These are phyloP conservation scores for Adineta ricciae DNA, from an alignment of 2,888 invertebrate species.

Conservation along the genomic window DNA sequence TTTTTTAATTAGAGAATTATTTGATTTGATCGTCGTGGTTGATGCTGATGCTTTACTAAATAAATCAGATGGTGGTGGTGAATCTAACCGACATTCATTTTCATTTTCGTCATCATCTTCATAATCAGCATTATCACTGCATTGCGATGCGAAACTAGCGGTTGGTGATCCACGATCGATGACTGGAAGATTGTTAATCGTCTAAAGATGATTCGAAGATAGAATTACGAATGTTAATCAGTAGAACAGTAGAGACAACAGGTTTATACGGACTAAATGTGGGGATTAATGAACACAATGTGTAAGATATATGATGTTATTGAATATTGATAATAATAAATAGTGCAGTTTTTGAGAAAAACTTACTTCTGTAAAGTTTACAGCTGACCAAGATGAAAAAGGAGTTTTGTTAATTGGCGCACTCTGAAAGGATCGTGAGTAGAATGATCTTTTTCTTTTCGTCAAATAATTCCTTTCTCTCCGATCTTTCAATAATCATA, in stretches of 20 bases:
- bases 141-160: slow-evolving; percentile 7
- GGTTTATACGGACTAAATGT: no score
- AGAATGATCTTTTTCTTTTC: not conserved
- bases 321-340: not conserved
- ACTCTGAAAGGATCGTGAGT: not conserved
- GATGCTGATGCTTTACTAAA: slow-evolving; percentile 5
- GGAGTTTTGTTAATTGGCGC: slow-evolving; percentile 6
- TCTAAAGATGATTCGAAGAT: not conserved
- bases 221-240: not conserved
- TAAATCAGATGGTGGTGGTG: not conserved
- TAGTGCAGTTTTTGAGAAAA: not conserved
- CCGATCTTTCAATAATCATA: not conserved
- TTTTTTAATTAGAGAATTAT: not conserved
- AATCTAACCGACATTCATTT: not conserved
- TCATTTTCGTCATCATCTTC: slow-evolving; percentile 5
- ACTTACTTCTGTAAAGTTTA: not conserved
- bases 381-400: slow-evolving; percentile 2
- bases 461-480: not conserved
- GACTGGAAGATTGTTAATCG: not conserved
- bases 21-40: not conserved
- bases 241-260: not conserved
- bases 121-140: slow-evolving; percentile 21
- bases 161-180: not conserved
- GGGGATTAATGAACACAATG: not conserved
- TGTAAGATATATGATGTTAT: not conserved